Conservation (phyloP, 2,888 invertebrate species). For the Chorisops tibialis region DNA sequence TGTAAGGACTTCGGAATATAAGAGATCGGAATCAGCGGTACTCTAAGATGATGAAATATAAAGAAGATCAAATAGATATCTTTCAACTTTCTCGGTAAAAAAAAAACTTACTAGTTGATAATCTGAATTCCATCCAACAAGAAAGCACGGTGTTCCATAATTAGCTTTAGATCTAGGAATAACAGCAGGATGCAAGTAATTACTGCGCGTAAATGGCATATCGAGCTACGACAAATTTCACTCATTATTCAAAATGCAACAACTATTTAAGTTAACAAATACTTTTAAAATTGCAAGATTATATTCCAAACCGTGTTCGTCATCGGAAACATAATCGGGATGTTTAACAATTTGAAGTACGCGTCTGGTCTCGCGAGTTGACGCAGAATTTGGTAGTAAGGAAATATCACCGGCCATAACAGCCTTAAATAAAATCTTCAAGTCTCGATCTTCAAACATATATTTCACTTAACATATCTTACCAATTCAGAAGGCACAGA, state of each 20-base stretch:
- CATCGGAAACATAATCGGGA: neutral
- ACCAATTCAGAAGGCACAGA: neutral
- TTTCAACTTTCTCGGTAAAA: too few species aligned
- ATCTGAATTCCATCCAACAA: neutral
- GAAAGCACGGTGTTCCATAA: neutral
- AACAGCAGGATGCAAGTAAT: conserved; percentile 8
- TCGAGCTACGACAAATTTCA: neutral
- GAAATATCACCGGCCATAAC: conserved; percentile 7
- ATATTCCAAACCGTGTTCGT: neutral
- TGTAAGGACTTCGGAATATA: neutral
- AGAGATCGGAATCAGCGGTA: neutral
- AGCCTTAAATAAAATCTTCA: neutral
- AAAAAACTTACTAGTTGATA: too few species aligned
- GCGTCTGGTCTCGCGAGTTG: neutral
- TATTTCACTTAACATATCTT: too few species aligned
- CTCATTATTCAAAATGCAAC: neutral
- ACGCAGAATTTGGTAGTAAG: neutral
- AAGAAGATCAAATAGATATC: too few species aligned
- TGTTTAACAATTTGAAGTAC: neutral
- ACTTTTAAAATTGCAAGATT: conserved; percentile 5
- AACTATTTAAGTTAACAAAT: neutral
- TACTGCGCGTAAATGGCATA: conserved; percentile 4
- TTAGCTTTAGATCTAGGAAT: neutral
- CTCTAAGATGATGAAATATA: neutral
- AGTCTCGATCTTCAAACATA: too few species aligned